A percentile compares a stretch with the other conserved stretches of the same genome.
phyloP scores from a whole-genome alignment of 1,140 invertebrate species.

The Venturia canescens region DNA sequence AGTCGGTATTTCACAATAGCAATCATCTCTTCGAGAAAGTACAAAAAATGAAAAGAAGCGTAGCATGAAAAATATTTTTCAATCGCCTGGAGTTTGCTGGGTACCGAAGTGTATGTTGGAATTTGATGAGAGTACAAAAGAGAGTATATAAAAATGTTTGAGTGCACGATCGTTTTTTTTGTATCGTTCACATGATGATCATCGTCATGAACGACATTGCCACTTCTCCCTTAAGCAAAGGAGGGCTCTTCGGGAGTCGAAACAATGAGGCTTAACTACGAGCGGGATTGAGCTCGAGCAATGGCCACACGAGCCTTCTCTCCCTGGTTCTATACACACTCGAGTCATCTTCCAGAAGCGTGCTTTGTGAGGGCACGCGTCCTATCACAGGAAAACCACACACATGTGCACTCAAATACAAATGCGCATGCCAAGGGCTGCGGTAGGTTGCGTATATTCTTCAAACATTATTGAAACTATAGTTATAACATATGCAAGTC shows the following conservation, averaged over 20 bases:
- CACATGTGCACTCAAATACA: no score
- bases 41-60: no score
- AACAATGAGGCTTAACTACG: conserved; percentile 71
- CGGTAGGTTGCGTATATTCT: conserved; percentile 64
- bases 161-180: conserved; percentile 27
- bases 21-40: no score
- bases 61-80: no score
- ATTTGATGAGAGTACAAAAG: conserved; percentile 1
- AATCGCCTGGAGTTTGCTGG: no score
- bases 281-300: conserved; percentile 53
- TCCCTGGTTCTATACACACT: conserved; percentile 53
- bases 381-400: conserved; percentile 60
- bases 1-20: no score
- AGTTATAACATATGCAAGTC: conserved; percentile 27
- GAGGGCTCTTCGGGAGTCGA: conserved; percentile 62
- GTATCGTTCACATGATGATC: conserved; percentile 39
- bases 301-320: conserved; percentile 8
- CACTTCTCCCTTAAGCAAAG: neutral
- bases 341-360: conserved; percentile 69
- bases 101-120: no score
- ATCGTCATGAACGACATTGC: conserved; percentile 15
- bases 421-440: conserved; percentile 50
- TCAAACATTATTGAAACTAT: neutral
- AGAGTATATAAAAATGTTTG: neutral
- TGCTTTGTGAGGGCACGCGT: conserved; percentile 72